Conservation (phyloP, 1,140 invertebrate species). For the Drosophila seguyi region DNA sequence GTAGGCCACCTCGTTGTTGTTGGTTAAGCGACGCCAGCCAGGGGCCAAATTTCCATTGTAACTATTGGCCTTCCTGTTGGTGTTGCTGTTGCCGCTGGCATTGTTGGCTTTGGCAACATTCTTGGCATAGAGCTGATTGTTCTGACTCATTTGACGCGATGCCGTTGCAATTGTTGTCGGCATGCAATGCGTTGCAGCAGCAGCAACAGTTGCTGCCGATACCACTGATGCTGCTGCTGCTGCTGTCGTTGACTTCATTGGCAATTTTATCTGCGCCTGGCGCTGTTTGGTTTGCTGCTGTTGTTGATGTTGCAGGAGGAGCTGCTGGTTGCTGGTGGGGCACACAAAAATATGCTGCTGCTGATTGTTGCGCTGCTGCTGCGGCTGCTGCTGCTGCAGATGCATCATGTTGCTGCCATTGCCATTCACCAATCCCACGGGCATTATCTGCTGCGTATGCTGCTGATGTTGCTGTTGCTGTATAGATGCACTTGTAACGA, state of each 20-base stretch:
- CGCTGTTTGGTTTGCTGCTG: slow-evolving; percentile 60
- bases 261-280: slow-evolving; percentile 68
- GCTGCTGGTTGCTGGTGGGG: slow-evolving; percentile 56
- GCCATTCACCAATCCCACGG: slow-evolving; percentile 80
- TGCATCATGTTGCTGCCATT: slow-evolving; percentile 66
- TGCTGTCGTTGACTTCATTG: slow-evolving; percentile 51
- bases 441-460: slow-evolving; percentile 33
- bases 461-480: slow-evolving; percentile 54
- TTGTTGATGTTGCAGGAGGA: slow-evolving; percentile 52
- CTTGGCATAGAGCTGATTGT: slow-evolving; percentile 69
- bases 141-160: slow-evolving; percentile 74
- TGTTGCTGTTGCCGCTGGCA: slow-evolving; percentile 23
- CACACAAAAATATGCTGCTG: slow-evolving; percentile 65
- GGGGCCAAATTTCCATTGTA: slow-evolving; percentile 83
- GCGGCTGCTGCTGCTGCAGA: slow-evolving; percentile 56
- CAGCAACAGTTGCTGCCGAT: slow-evolving; percentile 60
- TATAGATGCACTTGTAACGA: slow-evolving; percentile 75
- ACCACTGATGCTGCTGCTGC: slow-evolving; percentile 35
- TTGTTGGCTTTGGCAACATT: slow-evolving; percentile 68
- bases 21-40: slow-evolving; percentile 80
- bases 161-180: slow-evolving; percentile 67
- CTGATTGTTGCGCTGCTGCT: slow-evolving; percentile 48
- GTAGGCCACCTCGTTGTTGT: slow-evolving; percentile 84
- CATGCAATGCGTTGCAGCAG: slow-evolving; percentile 61
- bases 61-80: slow-evolving; percentile 35